These are phyloP conservation scores for Agrochola circellaris DNA, from an alignment of 2,888 invertebrate species.

Conservation along the genomic window DNA sequence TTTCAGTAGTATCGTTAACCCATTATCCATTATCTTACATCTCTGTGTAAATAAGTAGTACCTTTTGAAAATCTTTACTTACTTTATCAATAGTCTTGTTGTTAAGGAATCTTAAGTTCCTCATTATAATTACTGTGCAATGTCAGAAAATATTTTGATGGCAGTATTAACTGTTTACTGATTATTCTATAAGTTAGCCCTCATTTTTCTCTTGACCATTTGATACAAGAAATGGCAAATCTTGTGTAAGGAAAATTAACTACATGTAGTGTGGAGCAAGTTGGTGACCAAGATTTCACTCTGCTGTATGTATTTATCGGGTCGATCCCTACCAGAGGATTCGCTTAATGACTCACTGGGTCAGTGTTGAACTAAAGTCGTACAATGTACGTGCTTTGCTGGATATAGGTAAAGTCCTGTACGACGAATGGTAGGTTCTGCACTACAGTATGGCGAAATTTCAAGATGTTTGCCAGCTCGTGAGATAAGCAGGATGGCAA, in stretches of 20 bases:
- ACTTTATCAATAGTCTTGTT: neutral
- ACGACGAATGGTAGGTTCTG: too few species aligned
- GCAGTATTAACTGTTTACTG: neutral
- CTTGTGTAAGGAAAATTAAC: neutral
- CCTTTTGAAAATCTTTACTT: constrained; percentile 2
- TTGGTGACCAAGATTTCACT: neutral
- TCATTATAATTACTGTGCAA: neutral
- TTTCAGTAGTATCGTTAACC: neutral
- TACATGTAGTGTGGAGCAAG: too few species aligned
- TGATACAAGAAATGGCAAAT: neutral
- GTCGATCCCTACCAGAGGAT: neutral
- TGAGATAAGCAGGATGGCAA: neutral
- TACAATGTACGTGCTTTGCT: neutral
- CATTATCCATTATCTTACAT: neutral
- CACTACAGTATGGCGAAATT: neutral
- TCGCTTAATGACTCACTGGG: neutral
- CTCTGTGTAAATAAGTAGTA: neutral
- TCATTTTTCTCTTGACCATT: neutral
- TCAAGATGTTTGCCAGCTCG: neutral
- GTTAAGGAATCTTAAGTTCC: neutral
- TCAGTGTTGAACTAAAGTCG: neutral
- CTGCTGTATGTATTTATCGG: neutral
- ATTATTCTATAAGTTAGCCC: neutral
- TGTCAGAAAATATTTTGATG: neutral
- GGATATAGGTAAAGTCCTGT: neutral